These are phyloP conservation scores for Ericerus pela DNA, from an alignment of 1,140 invertebrate genomes.

Conservation along the genomic window DNA sequence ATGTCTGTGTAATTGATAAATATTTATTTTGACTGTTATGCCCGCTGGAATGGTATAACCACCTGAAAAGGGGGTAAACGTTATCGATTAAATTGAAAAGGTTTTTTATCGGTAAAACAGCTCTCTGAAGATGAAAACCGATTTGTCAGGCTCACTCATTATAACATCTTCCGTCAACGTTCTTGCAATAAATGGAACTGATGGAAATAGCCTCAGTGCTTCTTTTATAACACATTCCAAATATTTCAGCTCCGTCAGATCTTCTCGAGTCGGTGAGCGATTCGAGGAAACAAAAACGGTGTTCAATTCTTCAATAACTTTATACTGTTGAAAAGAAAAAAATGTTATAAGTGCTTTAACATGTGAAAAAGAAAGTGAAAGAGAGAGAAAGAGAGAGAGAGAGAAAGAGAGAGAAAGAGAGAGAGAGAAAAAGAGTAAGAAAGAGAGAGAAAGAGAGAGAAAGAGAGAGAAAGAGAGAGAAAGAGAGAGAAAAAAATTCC, in stretches of 20 bases:
- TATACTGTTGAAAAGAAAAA: slow-evolving; percentile 32
- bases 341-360: too few species aligned
- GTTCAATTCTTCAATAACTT: slow-evolving; percentile 38
- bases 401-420: too few species aligned
- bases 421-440: too few species aligned
- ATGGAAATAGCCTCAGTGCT: slow-evolving; percentile 33
- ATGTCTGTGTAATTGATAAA: slow-evolving; percentile 38
- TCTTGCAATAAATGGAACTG: slow-evolving; percentile 36
- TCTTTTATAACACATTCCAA: slow-evolving; percentile 36
- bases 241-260: slow-evolving; percentile 35
- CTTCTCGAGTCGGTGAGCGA: slow-evolving; percentile 31
- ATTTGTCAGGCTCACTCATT: too few species aligned
- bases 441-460: too few species aligned
- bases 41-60: slow-evolving; percentile 26
- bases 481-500: too few species aligned
- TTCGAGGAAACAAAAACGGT: slow-evolving; percentile 31
- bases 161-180: slow-evolving; percentile 26
- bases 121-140: too few species aligned
- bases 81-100: too few species aligned
- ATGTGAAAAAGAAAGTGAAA: too few species aligned
- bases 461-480: too few species aligned
- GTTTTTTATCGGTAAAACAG: too few species aligned
- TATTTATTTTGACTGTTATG: slow-evolving; percentile 22
- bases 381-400: too few species aligned
- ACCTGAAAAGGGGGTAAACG: slow-evolving; percentile 17